Conservation (phyloP, 2,797 vertebrate genomes). For the Phyllotis vaccarum region DNA sequence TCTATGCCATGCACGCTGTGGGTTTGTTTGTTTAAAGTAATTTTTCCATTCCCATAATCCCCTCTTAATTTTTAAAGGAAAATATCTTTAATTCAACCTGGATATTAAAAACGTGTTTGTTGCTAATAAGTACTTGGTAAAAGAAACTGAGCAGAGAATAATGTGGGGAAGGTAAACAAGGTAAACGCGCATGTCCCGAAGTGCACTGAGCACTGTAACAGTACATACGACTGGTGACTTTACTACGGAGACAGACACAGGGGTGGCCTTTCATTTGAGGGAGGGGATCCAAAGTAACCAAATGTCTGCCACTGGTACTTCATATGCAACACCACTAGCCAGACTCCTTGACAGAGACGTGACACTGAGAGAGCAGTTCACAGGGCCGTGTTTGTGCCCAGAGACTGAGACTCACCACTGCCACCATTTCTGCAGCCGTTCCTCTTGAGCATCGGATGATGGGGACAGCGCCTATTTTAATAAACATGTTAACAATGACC, state of each 20-base stretch:
- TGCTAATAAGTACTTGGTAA: slow-evolving; percentile 53
- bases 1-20: background rate
- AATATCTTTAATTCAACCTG: slow-evolving; percentile 31
- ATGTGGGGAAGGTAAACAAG: background rate
- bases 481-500: slow-evolving; percentile 67
- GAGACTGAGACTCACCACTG: slow-evolving; percentile 92
- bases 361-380: slow-evolving; percentile 56
- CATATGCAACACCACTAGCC: background rate
- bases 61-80: slow-evolving; percentile 32
- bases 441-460: slow-evolving; percentile 98
- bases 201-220: background rate
- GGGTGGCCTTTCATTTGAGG: background rate
- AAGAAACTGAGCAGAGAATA: slow-evolving; percentile 49
- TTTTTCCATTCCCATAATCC: background rate
- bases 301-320: slow-evolving; percentile 9
- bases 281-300: slow-evolving; percentile 11
- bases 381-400: slow-evolving; percentile 8
- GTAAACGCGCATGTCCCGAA: background rate
- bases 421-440: slow-evolving; percentile 99
- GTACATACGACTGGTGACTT: background rate
- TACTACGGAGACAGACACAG: background rate
- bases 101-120: slow-evolving; percentile 53
- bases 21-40: background rate
- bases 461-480: slow-evolving; percentile 94
- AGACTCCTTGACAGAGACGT: slow-evolving; percentile 31